Conservation (phyloP, 2,888 invertebrate species). For the Tiphia femorata region DNA sequence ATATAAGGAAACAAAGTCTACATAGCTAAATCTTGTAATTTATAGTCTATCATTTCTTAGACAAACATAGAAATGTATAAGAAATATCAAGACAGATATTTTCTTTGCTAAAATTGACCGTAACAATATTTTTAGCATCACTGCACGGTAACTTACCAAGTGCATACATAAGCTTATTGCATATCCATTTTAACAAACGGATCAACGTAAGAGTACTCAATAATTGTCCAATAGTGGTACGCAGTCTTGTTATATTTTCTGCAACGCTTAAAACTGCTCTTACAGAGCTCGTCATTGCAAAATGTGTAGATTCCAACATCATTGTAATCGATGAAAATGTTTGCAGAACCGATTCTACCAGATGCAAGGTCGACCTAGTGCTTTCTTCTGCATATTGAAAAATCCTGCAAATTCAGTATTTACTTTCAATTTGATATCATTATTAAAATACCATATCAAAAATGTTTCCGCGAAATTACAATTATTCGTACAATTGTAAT, state of each 20-base stretch:
- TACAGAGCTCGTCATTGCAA: slow-evolving; percentile 95
- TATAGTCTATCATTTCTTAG: not conserved
- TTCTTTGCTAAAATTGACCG: not conserved
- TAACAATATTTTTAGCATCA: not conserved
- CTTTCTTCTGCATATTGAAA: slow-evolving; percentile 88
- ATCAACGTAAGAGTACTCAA: slow-evolving; percentile 90
- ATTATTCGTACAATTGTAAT: not conserved
- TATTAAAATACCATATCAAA: not conserved
- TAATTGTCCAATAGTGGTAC: slow-evolving; percentile 86
- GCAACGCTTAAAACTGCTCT: slow-evolving; percentile 95
- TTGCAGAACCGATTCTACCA: slow-evolving; percentile 91
- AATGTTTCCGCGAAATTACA: not conserved
- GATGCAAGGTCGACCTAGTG: slow-evolving; percentile 93
- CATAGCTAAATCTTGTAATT: slow-evolving; percentile 5
- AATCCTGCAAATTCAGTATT: slow-evolving; percentile 6
- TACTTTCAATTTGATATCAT: not conserved
- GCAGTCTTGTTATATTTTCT: slow-evolving; percentile 90
- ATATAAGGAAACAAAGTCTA: too few species aligned
- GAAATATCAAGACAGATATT: too few species aligned
- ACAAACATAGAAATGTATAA: not conserved
- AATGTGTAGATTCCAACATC: slow-evolving; percentile 97
- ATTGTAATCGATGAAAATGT: slow-evolving; percentile 94
- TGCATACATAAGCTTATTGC: slow-evolving; percentile 79
- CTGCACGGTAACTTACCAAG: slow-evolving; percentile 71
- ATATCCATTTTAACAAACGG: slow-evolving; percentile 84